A percentile compares a stretch with the other conserved stretches of the same genome.
phyloP scores from a whole-genome alignment of 2,888 invertebrate genomes.

The Lithophane semibrunnea region DNA sequence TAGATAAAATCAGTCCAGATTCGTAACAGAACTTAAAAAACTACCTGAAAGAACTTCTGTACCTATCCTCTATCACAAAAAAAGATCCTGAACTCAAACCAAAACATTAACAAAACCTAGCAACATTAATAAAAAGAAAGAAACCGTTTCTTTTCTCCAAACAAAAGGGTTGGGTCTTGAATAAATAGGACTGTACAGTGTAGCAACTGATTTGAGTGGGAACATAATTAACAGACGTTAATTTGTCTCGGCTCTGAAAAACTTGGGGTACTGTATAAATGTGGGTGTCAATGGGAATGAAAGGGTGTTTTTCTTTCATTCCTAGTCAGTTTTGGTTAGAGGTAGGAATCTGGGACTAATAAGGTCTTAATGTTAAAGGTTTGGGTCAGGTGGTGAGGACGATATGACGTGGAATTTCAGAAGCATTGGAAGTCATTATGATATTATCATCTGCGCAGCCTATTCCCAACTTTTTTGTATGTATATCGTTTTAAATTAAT shows the following conservation, averaged over 20 bases:
- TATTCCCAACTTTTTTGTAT: too few species aligned
- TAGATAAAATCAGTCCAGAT: not conserved
- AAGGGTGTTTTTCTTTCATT: slow-evolving; percentile 43
- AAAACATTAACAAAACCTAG: slow-evolving; percentile 33
- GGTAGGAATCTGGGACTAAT: not conserved
- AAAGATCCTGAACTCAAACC: slow-evolving; percentile 11
- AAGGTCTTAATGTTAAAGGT: not conserved
- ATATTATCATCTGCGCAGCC: too few species aligned
- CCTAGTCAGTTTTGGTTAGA: not conserved
- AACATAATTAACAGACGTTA: slow-evolving; percentile 56
- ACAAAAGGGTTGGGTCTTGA: slow-evolving; percentile 39
- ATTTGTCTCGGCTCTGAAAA: slow-evolving; percentile 46
- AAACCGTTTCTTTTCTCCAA: slow-evolving; percentile 37
- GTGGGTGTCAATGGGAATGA: slow-evolving; percentile 20
- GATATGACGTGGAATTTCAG: not conserved
- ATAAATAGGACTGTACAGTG: slow-evolving; percentile 40
- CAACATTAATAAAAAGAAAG: slow-evolving; percentile 43
- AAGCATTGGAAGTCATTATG: not conserved
- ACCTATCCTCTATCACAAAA: slow-evolving; percentile 3
- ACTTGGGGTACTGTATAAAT: slow-evolving; percentile 32
- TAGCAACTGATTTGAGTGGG: slow-evolving; percentile 52
- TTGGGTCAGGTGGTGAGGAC: not conserved
- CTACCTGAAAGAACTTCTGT: slow-evolving; percentile 3
- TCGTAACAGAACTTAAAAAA: not conserved
- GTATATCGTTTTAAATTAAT: not conserved